Evolutionary conservation across 2,888 invertebrate species (phyloP), one percentile per base, ranked within the genome.

Genomic region (Eucriotettix oculatus): DNA sequence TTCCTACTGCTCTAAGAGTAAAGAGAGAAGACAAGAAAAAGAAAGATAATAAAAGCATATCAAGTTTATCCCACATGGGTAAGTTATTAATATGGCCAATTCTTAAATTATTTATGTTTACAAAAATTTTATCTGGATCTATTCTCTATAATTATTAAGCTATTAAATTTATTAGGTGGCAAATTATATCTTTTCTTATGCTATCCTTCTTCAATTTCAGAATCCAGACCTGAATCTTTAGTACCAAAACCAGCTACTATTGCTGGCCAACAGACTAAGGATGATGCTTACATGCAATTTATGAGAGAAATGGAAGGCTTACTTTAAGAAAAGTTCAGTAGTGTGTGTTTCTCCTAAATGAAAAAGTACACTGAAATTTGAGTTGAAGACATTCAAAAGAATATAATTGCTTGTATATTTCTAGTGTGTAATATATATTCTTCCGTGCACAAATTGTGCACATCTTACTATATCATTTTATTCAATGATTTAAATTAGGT

Each of bases 261-360:
- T 16, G 75, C 76, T 1, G 77, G 78, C 61, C 77, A 75, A 65
- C 81, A 80, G 0, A 94, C 90, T 61, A 98, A 97, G 72, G 98
- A 98, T 71, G 98, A 98, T 71, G 98, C 97, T 12, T 99, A 99
- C 70, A 88, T 94, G 79, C 92, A 94, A 73, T 99, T 99, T 72
- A 97, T 99, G 96, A 87, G 87, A 72, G 98, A 99, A 77, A 95
- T 99, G 93, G 88, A 95, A 71, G 93, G 90, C 57, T 76, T 98
- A 42, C 78, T 98, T 71, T 95, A 72, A 75, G n/a, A n/a, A 29
- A 29, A 29, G 29, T 29, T 29, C 7, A 29, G 29, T 29, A 29
- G 29, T 29, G 29, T 29, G 29, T 29, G 29, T 29, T 29, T 7
- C 29, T 29, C 7, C 29, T 7, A 29, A 7, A 5, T 29, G 29